phyloP scores from a whole-genome alignment of 2,113 vertebrate genomes.

The Haemorhous mexicanus region DNA sequence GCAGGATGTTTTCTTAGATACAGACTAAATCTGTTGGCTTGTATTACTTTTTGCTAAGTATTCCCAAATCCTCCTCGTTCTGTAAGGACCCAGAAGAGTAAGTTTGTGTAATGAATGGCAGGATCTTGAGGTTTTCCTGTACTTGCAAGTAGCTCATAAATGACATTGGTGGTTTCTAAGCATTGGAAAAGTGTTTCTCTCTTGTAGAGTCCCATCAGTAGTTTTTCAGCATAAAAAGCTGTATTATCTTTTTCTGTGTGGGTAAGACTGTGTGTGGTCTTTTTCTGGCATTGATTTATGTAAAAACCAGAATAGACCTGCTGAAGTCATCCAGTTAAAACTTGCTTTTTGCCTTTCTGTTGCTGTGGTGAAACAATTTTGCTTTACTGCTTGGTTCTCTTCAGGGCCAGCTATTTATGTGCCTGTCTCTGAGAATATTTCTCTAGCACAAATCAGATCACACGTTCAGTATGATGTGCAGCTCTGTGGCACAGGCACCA shows the following conservation, averaged over 20 bases:
- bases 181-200: background rate
- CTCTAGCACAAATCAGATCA: background rate
- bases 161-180: background rate
- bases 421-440: background rate
- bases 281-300: background rate
- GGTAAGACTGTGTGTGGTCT: background rate
- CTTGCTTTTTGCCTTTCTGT: background rate
- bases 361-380: background rate
- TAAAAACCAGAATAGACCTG: background rate
- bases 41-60: background rate
- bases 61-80: background rate
- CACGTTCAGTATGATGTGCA: background rate
- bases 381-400: background rate
- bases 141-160: background rate
- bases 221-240: background rate
- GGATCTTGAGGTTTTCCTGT: background rate
- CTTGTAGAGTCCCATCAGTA: background rate
- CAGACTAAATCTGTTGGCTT: background rate
- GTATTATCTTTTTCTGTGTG: background rate
- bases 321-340: background rate
- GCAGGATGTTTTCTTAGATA: background rate
- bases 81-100: background rate
- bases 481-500: background rate
- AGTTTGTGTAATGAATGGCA: background rate
- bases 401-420: background rate